phyloP scores from a whole-genome alignment of 2,113 vertebrate genomes.

The Silurus asotus region DNA sequence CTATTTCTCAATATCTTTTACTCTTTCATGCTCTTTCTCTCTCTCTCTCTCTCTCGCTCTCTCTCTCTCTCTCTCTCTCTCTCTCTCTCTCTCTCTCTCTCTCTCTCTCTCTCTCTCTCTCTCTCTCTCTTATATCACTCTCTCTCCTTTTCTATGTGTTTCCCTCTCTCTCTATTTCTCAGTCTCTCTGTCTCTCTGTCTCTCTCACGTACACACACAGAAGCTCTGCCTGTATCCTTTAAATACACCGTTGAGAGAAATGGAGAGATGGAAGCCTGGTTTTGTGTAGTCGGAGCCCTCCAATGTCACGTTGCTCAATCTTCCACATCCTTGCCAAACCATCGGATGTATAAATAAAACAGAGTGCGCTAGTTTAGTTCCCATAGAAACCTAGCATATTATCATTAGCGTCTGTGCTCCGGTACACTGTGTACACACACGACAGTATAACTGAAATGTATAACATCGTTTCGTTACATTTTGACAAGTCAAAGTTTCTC shows the following conservation, averaged over 20 bases:
- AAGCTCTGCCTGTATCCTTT: constrained; percentile 42
- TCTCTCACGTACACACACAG: not conserved
- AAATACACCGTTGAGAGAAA: constrained; percentile 16
- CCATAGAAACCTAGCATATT: constrained; percentile 63
- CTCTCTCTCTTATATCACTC: too few relatives aligned
- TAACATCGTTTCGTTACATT: too few relatives aligned
- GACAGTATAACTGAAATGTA: too few relatives aligned
- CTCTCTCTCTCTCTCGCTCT: not conserved
- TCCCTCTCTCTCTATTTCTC: too few relatives aligned
- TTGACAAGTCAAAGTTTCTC: too few relatives aligned
- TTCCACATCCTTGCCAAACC: too few relatives aligned
- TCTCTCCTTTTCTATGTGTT: too few relatives aligned
- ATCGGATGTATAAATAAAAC: not conserved
- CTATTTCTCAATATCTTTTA: not conserved
- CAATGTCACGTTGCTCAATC: constrained; percentile 50
- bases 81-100: not conserved
- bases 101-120: not conserved
- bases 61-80: too few relatives aligned
- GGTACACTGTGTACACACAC: not conserved
- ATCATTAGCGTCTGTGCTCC: constrained; percentile 28
- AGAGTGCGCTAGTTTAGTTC: constrained; percentile 48
- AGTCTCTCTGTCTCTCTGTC: too few relatives aligned
- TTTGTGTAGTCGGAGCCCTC: constrained; percentile 52
- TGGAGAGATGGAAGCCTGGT: not conserved
- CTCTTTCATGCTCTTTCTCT: not conserved